Evolutionary conservation across 1,140 invertebrate species (phyloP), one percentile per base, ranked within the genome.

Genomic region (Stenopsyche tienmushanensis): DNA sequence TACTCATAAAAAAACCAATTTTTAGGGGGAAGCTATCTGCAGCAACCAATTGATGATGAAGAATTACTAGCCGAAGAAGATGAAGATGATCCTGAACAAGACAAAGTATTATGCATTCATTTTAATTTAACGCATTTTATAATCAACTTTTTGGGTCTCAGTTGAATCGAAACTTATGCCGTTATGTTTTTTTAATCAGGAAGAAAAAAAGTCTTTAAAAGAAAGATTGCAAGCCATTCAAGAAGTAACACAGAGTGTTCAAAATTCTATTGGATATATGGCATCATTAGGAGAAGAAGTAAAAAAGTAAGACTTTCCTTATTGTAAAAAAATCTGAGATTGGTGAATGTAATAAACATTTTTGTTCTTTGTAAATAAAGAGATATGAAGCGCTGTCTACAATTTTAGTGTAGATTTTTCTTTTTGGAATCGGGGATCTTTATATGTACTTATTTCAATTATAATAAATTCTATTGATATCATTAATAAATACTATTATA

Each of bases 141-240:
- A 34, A 29, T 9, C 7, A 15, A 15, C 24, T 52, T 52, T n/a
- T 2, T n/a, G n/a, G n/a, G n/a, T n/a, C n/a, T n/a, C n/a, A n/a
- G n/a, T n/a, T n/a, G n/a, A n/a, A n/a, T n/a, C n/a, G n/a, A n/a
- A n/a, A n/a, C n/a, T n/a, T n/a, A n/a, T 25, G 18, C 67, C 60
- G 53, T 47, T 59, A 59, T 69, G 45, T 67, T 65, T 58, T 77
- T 77, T 9, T 49, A 29, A 34, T 34, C 73, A 94, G 89, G 95
- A 97, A 78, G 95, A 97, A 74, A 98, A 97, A 75, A 97, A 97
- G 80, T 93, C 90, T 72, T 83, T 98, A 65, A 96, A 96, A 76
- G 95, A 97, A 78, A 85, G 92, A 60, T 77, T 98, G 3, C 94
- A 96, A 78, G 91, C 94, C 1, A 94, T 97, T 65, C 96, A 98